Evolutionary conservation across 2,113 vertebrate species (phyloP).

Genomic region (Urocitellus parryii): DNA sequence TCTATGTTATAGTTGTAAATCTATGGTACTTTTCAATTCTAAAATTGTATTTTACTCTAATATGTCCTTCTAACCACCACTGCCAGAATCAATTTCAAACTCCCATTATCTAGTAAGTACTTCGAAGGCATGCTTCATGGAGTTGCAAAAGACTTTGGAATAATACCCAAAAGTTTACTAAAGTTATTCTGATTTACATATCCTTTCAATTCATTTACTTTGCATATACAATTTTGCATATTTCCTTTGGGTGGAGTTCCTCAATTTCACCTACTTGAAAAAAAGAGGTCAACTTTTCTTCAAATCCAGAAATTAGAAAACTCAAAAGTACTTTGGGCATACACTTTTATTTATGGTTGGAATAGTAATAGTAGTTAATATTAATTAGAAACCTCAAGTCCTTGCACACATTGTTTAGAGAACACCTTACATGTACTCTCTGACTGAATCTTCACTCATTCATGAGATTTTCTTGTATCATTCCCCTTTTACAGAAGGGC

Average conservation of each 20-base stretch:
- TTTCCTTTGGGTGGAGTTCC: conserved; percentile 3
- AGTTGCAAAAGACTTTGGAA: conserved; percentile 27
- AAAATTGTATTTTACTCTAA: not conserved
- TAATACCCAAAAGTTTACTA: not conserved
- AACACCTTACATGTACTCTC: not conserved
- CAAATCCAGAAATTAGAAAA: conserved; percentile 4
- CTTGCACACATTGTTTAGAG: not conserved
- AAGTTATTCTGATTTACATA: conserved; percentile 6
- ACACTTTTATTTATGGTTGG: not conserved
- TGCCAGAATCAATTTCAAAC: not conserved
- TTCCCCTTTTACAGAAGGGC: not conserved
- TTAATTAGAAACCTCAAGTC: not conserved
- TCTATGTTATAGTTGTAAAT: too few species aligned
- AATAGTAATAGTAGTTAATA: not conserved
- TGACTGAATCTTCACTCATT: not conserved
- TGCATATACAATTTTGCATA: not conserved
- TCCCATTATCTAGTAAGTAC: not conserved
- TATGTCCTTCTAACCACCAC: not conserved
- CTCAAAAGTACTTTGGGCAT: not conserved
- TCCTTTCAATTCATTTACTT: not conserved
- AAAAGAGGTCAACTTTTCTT: not conserved
- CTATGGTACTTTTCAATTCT: not conserved
- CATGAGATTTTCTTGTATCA: not conserved
- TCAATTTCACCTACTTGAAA: not conserved
- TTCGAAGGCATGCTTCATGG: not conserved